Evolutionary conservation across 1,140 invertebrate species (phyloP).

Genomic region (Drosophila yakuba): DNA sequence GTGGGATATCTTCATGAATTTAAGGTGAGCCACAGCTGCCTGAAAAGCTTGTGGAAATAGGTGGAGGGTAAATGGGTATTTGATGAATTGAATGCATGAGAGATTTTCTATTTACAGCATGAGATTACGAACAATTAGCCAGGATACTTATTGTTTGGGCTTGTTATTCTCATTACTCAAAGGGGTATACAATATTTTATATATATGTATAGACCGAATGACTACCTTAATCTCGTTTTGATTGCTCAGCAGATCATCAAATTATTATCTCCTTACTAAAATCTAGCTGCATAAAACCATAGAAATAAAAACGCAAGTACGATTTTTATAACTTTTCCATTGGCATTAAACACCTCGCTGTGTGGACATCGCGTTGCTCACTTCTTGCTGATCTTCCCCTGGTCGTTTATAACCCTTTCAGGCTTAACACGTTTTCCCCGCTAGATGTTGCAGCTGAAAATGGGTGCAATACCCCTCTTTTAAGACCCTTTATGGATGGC

Average conservation of each 20-base stretch:
- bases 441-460: slow-evolving; percentile 13
- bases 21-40: not conserved
- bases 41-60: not conserved
- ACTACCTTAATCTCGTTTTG: not conserved
- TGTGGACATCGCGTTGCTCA: slow-evolving; percentile 1
- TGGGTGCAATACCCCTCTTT: not conserved
- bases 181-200: not conserved
- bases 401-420: slow-evolving; percentile 26
- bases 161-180: not conserved
- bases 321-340: not conserved
- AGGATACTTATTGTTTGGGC: not conserved
- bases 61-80: not conserved
- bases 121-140: not conserved
- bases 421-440: slow-evolving; percentile 19
- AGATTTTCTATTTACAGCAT: not conserved
- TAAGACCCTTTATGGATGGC: not conserved
- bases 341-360: not conserved
- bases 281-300: not conserved
- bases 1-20: slow-evolving; percentile 17
- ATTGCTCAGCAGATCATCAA: not conserved
- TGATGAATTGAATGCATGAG: not conserved
- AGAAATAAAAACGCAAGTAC: not conserved
- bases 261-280: not conserved
- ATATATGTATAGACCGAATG: no score
- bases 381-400: slow-evolving; percentile 2